Percentiles rank a stretch among this genome's conserved stretches.
phyloP scores from a whole-genome alignment of 2,888 invertebrate species.

The Anticlea derivata region DNA sequence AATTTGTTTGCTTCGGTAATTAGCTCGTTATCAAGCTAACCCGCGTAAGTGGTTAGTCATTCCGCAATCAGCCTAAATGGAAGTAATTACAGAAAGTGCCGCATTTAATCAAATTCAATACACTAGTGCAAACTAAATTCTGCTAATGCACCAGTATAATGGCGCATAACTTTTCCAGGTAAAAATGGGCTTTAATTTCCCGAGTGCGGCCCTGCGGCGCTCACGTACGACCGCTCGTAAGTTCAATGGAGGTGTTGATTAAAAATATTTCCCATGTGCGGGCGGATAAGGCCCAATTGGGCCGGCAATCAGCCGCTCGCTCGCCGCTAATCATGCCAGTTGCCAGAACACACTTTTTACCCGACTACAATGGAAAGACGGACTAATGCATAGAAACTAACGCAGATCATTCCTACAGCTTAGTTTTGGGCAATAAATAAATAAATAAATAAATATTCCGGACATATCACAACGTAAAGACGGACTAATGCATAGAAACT shows the following conservation, averaged over 20 bases:
- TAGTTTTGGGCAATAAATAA: no score
- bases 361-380: background rate
- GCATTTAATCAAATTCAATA: background rate
- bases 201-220: slow-evolving; percentile 70
- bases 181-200: slow-evolving; percentile 32
- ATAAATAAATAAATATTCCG: no score
- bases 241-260: slow-evolving; percentile 85
- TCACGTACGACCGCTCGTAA: slow-evolving; percentile 84
- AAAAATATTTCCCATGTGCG: slow-evolving; percentile 85
- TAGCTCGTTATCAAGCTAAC: no score
- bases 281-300: slow-evolving; percentile 84
- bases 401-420: no score
- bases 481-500: background rate
- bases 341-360: slow-evolving; percentile 38
- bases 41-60: no score
- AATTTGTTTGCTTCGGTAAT: no score
- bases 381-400: background rate
- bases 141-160: slow-evolving; percentile 2
- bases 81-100: no score
- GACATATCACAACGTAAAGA: background rate
- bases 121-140: slow-evolving; percentile 10
- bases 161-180: slow-evolving; percentile 21
- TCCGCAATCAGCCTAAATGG: no score
- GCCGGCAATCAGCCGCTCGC: slow-evolving; percentile 78
- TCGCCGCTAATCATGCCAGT: slow-evolving; percentile 74